Conservation (phyloP, 2,888 invertebrate species). For the Melieria omissa region DNA sequence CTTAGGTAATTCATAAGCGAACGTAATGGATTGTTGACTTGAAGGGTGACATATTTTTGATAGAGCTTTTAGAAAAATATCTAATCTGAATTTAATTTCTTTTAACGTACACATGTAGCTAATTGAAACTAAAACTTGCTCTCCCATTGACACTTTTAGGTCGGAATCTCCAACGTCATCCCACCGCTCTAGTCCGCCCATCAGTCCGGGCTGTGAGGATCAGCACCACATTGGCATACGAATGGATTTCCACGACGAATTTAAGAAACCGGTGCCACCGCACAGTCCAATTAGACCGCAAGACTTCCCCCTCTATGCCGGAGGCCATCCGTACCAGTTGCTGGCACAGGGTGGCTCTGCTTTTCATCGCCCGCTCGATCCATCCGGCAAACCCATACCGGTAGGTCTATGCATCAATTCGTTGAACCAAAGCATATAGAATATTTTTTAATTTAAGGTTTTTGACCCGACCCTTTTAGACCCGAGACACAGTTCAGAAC, state of each 20-base stretch:
- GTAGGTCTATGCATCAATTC: slow-evolving; percentile 52
- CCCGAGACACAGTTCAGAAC: no score
- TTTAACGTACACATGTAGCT: no score
- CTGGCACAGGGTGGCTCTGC: slow-evolving; percentile 68
- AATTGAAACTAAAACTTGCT: no score
- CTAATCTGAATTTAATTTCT: no score
- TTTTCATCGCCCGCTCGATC: slow-evolving; percentile 70
- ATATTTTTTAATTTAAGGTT: no score
- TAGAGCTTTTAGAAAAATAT: no score
- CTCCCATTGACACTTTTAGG: slow-evolving; percentile 48
- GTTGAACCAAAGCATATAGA: neutral
- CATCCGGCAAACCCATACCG: slow-evolving; percentile 66
- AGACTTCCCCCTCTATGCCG: slow-evolving; percentile 65
- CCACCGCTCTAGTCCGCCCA: slow-evolving; percentile 83
- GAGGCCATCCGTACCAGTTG: slow-evolving; percentile 70
- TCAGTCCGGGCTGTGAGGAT: slow-evolving; percentile 87
- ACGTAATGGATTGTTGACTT: slow-evolving; percentile 2
- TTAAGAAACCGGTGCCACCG: slow-evolving; percentile 66
- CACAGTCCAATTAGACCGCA: slow-evolving; percentile 65
- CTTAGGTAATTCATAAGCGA: slow-evolving; percentile 47
- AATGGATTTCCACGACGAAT: slow-evolving; percentile 67
- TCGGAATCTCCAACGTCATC: slow-evolving; percentile 70
- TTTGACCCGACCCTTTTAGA: no score
- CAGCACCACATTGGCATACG: slow-evolving; percentile 68
- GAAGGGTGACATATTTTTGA: no score